Percentiles rank a stretch among this genome's conserved stretches.
Evolutionary conservation across 2,888 invertebrate genomes (phyloP).

Genomic region (Morpho deidamia): DNA sequence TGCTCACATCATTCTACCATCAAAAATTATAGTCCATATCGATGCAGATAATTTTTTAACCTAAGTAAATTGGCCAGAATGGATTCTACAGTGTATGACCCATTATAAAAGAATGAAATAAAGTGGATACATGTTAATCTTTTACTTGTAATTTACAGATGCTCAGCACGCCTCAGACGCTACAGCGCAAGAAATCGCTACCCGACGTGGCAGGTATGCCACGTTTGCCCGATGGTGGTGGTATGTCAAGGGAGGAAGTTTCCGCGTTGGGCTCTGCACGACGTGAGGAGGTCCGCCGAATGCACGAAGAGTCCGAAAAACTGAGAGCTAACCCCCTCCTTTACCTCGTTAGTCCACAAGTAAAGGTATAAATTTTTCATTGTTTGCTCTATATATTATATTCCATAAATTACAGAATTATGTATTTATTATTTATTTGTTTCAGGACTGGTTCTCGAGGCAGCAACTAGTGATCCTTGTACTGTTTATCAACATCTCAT

Average conservation of each 20-base stretch:
- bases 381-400: too few species aligned
- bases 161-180: constrained; percentile 86
- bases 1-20: too few species aligned
- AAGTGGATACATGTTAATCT: too few species aligned
- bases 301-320: constrained; percentile 94
- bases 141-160: constrained; percentile 71
- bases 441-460: constrained; percentile 97
- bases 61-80: too few species aligned
- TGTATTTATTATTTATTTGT: neutral
- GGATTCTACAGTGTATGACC: too few species aligned
- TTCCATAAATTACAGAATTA: too few species aligned
- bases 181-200: constrained; percentile 97
- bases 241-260: constrained; percentile 96
- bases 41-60: too few species aligned
- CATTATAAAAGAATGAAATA: too few species aligned
- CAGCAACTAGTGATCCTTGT: constrained; percentile 96
- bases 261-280: constrained; percentile 95
- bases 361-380: constrained; percentile 83
- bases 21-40: too few species aligned
- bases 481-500: constrained; percentile 94
- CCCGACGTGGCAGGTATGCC: constrained; percentile 95
- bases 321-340: constrained; percentile 96
- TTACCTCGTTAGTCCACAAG: constrained; percentile 97
- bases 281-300: constrained; percentile 94
- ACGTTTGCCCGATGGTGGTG: constrained; percentile 85